Evolutionary conservation across 1,140 invertebrate genomes (phyloP), one percentile per base, ranked within the genome.

Genomic region (Drosophila suzukii): DNA sequence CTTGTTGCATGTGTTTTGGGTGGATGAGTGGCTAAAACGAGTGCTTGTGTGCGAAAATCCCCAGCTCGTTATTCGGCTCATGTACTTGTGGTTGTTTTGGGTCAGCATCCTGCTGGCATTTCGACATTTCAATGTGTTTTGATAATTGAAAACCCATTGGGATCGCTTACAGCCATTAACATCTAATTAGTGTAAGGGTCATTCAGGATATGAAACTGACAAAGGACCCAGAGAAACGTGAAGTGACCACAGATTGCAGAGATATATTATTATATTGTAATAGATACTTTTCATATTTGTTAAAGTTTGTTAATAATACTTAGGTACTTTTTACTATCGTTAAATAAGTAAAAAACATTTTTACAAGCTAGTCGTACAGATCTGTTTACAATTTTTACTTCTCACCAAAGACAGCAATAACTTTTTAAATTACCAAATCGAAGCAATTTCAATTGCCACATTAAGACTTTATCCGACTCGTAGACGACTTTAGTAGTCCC

Each of bases 1-100:
- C 67, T 78, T 70, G 82, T 81, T 83, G 80, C 47, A 59, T 62
- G 46, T 60, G 41, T 10, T 34, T 34, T n/a, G 15, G 53, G 24
- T 13, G 47, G 10, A 8, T 20, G 38, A 10, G 10, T 38, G 15
- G 13, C 27, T 12, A 6, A 49, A n/a, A 27, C 27, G 13, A 49
- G 43, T 24, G 44, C 20, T 24, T 20, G 46, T 68, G 49, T 57
- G 55, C n/a, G 13, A 61, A 62, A 65, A 43, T 15, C 11, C 41
- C 30, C 34, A 66, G 62, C 43, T 66, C 24, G 62, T 66, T 62
- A 30, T 62, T 46, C 12, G 20, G 20, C n/a, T 38, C 11, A 17
- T 62, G 44, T 51, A 43, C 36, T 58, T 54, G 56, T 61, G 67
- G 32, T 44, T 27, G 54, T 32, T 68, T 71, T 27, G 39, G 63